Conservation (phyloP, 2,888 invertebrate species). For the Saturnia pavonia region DNA sequence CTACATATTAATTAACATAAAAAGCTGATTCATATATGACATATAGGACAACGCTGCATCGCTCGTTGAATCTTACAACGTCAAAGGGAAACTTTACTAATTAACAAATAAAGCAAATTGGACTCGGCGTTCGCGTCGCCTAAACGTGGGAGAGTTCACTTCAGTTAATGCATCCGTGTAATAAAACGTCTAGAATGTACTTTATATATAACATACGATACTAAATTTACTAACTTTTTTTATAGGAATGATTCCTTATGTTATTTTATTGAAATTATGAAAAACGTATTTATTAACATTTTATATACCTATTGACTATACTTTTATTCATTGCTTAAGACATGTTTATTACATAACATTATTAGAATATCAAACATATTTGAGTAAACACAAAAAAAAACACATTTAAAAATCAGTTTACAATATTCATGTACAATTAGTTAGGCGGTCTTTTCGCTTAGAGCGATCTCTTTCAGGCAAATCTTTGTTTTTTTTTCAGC, state of each 20-base stretch:
- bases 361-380: too few species aligned
- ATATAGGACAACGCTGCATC: conserved; percentile 36
- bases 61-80: conserved; percentile 40
- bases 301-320: not conserved
- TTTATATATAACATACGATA: not conserved
- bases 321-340: not conserved
- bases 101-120: conserved; percentile 73
- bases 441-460: too few species aligned
- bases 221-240: not conserved
- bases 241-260: not conserved
- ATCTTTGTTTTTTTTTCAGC: too few species aligned
- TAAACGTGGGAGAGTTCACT: conserved; percentile 27
- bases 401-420: too few species aligned
- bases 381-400: too few species aligned
- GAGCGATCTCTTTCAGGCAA: too few species aligned
- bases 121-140: conserved; percentile 51
- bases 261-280: not conserved
- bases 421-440: too few species aligned
- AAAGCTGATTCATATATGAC: conserved; percentile 6
- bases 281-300: not conserved
- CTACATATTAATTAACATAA: conserved; percentile 46
- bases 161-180: not conserved
- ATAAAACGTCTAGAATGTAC: conserved; percentile 1
- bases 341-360: not conserved
- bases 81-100: conserved; percentile 72